Evolutionary conservation across 2,113 vertebrate genomes (phyloP).

Genomic region (Microtus pennsylvanicus): DNA sequence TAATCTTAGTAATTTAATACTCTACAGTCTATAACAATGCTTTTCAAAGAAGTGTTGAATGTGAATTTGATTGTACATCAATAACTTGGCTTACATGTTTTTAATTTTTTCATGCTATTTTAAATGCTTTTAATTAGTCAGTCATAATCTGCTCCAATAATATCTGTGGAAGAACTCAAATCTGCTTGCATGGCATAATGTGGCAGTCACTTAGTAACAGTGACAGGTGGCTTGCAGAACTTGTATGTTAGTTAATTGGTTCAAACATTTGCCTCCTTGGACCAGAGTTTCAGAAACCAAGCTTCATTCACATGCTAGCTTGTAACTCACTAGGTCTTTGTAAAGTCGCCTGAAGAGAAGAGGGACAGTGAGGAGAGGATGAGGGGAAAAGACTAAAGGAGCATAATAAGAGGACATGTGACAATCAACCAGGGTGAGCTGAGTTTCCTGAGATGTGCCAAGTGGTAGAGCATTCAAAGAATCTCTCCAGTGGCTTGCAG

Average conservation of each 20-base stretch:
- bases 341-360: not conserved
- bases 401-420: accelerated
- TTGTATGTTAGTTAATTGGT: not conserved
- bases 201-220: not conserved
- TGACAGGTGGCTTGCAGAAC: not conserved
- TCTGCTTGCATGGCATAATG: not conserved
- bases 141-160: not conserved
- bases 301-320: not conserved
- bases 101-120: slow-evolving; percentile 30
- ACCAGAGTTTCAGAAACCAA: not conserved
- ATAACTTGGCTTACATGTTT: not conserved
- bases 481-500: not conserved
- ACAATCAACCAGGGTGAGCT: not conserved
- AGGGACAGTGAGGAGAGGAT: not conserved
- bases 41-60: not conserved
- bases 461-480: not conserved
- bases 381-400: not conserved
- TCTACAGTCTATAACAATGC: not conserved
- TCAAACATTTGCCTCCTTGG: not conserved
- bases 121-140: not conserved
- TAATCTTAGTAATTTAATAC: slow-evolving; percentile 13
- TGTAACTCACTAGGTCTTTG: not conserved
- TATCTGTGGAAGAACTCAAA: not conserved
- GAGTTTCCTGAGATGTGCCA: not conserved
- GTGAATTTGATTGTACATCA: not conserved